Base-by-base conservation (phyloP, 2,113 vertebrate species). In the Grammomys dolichurus region DNA sequence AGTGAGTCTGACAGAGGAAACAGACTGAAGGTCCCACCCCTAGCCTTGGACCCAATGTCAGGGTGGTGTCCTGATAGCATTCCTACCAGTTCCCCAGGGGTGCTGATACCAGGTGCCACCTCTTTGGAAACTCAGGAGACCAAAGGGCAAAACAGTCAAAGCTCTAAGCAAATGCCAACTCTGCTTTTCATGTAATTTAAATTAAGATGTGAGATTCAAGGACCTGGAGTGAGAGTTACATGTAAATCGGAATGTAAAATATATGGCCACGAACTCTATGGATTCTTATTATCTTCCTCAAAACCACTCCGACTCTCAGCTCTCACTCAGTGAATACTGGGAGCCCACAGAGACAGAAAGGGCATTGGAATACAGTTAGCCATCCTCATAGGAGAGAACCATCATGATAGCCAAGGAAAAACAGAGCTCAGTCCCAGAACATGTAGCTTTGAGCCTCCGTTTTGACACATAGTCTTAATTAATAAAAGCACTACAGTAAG, bases 111-210 rank as follows among this genome's bases (percentile, higher is more conserved):
- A 36, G n/a, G 14, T 36, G 28, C 43, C 26, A 20, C 1, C 5
- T 17, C 76, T 76, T 24, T 46, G 33, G 46, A 75, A 54, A 56
- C 46, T 22, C 31, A 28, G 46, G 24, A 72, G 63, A 28, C 40
- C 0, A 4, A 33, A 78, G 60, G 78, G 33, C 13, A 70, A 56
- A 19, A 28, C 5, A 16, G 17, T n/a, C 12, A 8, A 11, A 12
- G 3, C 5, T 54, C n/a, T 7, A 2, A 2, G 26, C 60, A 46
- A 75, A 4, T 54, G 3, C 11, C 0, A 0, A 10, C 28, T 70
- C 60, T 26, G 19, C 11, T 75, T 67, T 87, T 16, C 67, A n/a
- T 46, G 17, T 24, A 51, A 88, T n/a, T 92, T 89, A 91, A 93
- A 85, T 73, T 40, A 56, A 13, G 36, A 69, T 46, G 43, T 36